phyloP scores from a whole-genome alignment of 2,113 vertebrate species.

The Mirounga angustirostris region DNA sequence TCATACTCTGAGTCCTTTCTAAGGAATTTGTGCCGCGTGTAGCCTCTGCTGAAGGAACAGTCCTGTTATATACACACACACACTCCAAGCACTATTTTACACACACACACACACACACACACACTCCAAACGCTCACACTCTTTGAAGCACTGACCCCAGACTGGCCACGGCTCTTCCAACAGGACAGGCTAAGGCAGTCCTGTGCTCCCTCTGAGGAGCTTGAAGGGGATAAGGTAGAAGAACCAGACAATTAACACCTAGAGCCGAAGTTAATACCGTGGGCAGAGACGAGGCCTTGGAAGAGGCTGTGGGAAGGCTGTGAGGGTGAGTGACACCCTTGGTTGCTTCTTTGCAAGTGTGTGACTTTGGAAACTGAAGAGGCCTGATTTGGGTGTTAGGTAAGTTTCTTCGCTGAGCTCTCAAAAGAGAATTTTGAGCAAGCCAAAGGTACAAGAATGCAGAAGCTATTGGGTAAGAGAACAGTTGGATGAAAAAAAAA shows the following conservation, averaged over 20 bases:
- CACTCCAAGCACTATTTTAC: no score
- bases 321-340: slow-evolving; percentile 87
- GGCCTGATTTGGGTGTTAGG: background rate
- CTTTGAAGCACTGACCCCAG: background rate
- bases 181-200: background rate
- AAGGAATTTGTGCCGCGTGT: background rate
- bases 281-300: background rate
- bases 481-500: background rate
- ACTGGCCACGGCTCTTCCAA: background rate
- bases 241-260: background rate
- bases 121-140: background rate
- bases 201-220: background rate
- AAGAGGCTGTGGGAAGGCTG: slow-evolving; percentile 83
- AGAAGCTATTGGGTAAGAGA: background rate
- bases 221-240: background rate
- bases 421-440: background rate
- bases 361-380: background rate
- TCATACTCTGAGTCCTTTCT: background rate
- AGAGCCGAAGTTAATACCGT: background rate
- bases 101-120: no score
- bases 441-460: background rate
- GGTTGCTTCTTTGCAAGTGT: background rate
- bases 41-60: background rate
- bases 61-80: background rate
- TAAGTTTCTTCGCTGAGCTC: background rate